Percentiles rank a stretch among this genome's conserved stretches.
Evolutionary conservation across 1,140 invertebrate species (phyloP).

Genomic region (Wasmannia auropunctata): DNA sequence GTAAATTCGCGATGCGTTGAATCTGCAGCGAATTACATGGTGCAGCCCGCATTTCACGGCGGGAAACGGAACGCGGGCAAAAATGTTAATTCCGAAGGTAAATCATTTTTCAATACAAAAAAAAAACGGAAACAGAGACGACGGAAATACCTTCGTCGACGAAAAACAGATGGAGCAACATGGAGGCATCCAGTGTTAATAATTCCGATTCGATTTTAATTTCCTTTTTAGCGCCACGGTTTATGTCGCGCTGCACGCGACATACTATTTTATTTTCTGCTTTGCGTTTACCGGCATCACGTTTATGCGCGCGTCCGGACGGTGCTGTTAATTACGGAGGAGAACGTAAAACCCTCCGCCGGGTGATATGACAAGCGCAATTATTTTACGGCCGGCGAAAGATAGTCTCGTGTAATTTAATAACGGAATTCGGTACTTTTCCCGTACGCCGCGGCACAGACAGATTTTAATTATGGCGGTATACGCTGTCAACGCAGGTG

Average conservation of each 20-base stretch:
- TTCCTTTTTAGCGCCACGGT: slow-evolving; percentile 24
- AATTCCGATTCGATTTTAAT: slow-evolving; percentile 39
- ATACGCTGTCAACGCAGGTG: slow-evolving; percentile 77
- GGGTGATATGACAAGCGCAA: slow-evolving; percentile 32
- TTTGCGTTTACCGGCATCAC: not conserved
- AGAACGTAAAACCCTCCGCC: slow-evolving; percentile 26
- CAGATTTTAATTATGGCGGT: slow-evolving; percentile 46
- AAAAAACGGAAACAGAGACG: not conserved
- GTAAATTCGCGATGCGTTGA: slow-evolving; percentile 29
- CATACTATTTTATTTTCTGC: slow-evolving; percentile 22
- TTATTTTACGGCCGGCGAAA: slow-evolving; percentile 18
- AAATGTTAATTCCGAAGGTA: slow-evolving; percentile 59
- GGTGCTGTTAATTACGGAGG: slow-evolving; percentile 18
- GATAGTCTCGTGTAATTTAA: slow-evolving; percentile 40
- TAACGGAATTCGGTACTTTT: slow-evolving; percentile 37
- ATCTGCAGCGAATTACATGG: slow-evolving; percentile 29
- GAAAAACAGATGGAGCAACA: not conserved
- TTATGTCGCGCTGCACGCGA: not conserved
- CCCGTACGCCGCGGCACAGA: not conserved
- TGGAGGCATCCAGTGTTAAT: slow-evolving; percentile 12
- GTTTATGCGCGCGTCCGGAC: not conserved
- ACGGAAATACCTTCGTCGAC: not conserved
- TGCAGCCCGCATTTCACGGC: slow-evolving; percentile 16
- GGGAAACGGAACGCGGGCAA: slow-evolving; percentile 3
- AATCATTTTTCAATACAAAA: slow-evolving; percentile 59